phyloP scores from a whole-genome alignment of 2,113 vertebrate genomes.

The Euleptes europaea region DNA sequence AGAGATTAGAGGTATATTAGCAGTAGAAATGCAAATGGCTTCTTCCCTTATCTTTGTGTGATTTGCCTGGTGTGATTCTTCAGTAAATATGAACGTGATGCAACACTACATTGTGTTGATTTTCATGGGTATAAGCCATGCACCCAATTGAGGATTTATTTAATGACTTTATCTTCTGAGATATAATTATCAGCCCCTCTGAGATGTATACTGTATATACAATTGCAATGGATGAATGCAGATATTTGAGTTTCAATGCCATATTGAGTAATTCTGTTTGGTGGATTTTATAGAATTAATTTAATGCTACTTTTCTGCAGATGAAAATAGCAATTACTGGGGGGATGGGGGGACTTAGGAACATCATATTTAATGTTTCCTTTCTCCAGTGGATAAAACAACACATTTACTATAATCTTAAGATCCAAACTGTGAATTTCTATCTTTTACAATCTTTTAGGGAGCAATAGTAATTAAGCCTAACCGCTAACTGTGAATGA shows the following conservation, averaged over 20 bases:
- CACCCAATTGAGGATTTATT: conserved; percentile 9
- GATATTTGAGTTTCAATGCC: conserved; percentile 1
- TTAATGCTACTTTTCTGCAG: neutral
- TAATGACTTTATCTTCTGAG: neutral
- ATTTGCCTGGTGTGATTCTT: neutral
- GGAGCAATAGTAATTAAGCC: neutral
- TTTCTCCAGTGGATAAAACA: neutral
- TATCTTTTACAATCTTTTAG: neutral
- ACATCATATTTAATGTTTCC: neutral
- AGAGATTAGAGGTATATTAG: neutral
- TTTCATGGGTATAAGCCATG: neutral
- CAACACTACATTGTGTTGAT: neutral
- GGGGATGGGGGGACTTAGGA: neutral
- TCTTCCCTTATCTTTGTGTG: neutral
- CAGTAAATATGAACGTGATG: neutral
- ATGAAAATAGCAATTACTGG: neutral
- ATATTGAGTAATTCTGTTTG: neutral
- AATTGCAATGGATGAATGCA: conserved; percentile 18
- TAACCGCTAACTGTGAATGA: neutral
- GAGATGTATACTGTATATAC: neutral
- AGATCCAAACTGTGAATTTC: neutral
- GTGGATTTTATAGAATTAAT: conserved; percentile 10
- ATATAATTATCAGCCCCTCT: neutral
- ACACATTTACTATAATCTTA: neutral
- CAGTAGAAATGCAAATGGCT: neutral